Evolutionary conservation across 1,140 invertebrate species (phyloP).

Genomic region (Zaprionus africanus): DNA sequence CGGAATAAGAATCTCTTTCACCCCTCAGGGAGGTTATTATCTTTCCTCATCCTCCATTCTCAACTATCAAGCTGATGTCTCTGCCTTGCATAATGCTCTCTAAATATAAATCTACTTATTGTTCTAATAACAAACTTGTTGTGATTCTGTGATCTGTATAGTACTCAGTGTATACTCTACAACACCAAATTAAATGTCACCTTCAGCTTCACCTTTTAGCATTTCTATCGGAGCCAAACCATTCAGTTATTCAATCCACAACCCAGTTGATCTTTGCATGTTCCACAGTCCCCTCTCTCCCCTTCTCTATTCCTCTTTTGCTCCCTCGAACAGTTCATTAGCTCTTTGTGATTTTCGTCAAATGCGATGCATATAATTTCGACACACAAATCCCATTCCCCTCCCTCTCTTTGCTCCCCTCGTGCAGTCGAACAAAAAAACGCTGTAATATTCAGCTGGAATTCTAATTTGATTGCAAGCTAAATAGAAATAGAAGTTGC

Average conservation of each 20-base stretch:
- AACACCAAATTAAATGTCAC: neutral
- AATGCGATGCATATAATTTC: constrained; percentile 3
- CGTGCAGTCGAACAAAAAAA: constrained; percentile 24
- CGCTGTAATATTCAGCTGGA: constrained; percentile 29
- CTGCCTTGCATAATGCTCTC: too few relatives aligned
- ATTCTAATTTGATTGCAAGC: constrained; percentile 50
- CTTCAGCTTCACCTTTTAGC: neutral
- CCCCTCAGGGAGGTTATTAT: too few relatives aligned
- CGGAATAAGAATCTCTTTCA: too few relatives aligned
- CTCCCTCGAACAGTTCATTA: neutral
- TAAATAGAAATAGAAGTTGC: constrained; percentile 26
- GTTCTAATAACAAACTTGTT: too few relatives aligned
- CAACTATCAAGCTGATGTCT: too few relatives aligned
- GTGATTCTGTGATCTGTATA: too few relatives aligned
- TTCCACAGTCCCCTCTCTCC: neutral
- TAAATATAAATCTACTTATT: too few relatives aligned
- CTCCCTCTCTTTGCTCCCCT: neutral
- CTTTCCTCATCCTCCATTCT: too few relatives aligned
- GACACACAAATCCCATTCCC: neutral
- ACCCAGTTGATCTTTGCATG: neutral
- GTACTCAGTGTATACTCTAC: too few relatives aligned
- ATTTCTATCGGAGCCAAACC: neutral
- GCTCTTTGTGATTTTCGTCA: constrained; percentile 8
- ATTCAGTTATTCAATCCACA: neutral
- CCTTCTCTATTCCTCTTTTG: neutral